Percentiles rank a stretch among this genome's conserved stretches.
Evolutionary conservation across 1,140 invertebrate genomes (phyloP).

Genomic region (Drusus annulatus): DNA sequence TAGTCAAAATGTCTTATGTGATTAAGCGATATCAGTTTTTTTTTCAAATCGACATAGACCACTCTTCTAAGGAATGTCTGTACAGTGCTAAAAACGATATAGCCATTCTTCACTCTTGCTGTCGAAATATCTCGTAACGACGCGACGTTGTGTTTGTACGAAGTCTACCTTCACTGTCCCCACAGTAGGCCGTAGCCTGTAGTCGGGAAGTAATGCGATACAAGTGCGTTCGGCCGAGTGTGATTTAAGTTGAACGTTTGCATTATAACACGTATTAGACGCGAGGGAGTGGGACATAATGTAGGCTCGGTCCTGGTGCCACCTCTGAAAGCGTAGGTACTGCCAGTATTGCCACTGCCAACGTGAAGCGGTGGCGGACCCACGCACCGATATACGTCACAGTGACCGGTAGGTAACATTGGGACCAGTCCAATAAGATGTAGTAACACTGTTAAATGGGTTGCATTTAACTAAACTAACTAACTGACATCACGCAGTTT

Average conservation of each 20-base stretch:
- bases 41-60: too few species aligned
- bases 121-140: too few species aligned
- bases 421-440: background rate
- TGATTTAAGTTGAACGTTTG: conserved; percentile 28
- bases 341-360: background rate
- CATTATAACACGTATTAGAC: conserved; percentile 39
- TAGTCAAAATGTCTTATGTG: too few species aligned
- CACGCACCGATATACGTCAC: background rate
- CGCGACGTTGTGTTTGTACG: too few species aligned
- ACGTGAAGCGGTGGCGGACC: background rate
- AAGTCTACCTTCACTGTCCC: background rate
- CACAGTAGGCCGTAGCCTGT: background rate
- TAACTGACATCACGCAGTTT: too few species aligned
- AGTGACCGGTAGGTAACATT: background rate
- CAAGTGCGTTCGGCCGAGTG: conserved; percentile 30
- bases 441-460: background rate
- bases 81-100: too few species aligned
- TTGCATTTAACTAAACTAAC: too few species aligned
- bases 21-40: too few species aligned
- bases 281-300: background rate
- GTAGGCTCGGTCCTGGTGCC: background rate
- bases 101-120: too few species aligned
- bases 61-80: too few species aligned
- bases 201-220: conserved; percentile 9
- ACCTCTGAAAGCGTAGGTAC: background rate